Evolutionary conservation across 1,140 invertebrate genomes (phyloP), one percentile per base, ranked within the genome.

Genomic region (Brachionus koreanus): DNA sequence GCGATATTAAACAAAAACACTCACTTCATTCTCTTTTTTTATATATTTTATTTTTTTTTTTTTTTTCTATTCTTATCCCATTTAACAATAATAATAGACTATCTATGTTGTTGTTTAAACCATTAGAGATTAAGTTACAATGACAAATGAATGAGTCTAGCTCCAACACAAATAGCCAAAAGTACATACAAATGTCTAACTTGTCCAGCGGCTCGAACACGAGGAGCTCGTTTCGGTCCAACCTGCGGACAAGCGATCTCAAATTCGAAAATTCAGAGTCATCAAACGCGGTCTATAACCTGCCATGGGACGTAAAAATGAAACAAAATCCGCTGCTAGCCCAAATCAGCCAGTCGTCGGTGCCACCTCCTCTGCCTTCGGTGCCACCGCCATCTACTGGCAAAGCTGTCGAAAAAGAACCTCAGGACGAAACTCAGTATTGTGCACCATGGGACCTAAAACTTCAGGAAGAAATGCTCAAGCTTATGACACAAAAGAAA

Each of bases 361-460:
- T 46, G 33, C 69, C 69, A 10, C 69, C 69, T n/a, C 69, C 69
- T 5, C 10, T 69, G 37, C 35, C 76, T 25, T 46, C 69, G 0
- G 69, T 74, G 33, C 69, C 69, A 4, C 69, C 69, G 9, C 69
- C 69, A 9, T 37, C 29, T 0, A 69, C 35, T 3, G 39, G 42
- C 39, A 77, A 77, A n/a, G 16, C 35, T 10, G 7, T 52, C n/a
- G 76, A 61, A 2, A n/a, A 33, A 9, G 46, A 79, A 33, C 49
- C 49, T 0, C 39, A 29, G 19, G 79, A 82, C 43, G 79, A 82
- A n/a, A 67, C 25, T n/a, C 57, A 65, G 39, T 82, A 82, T 42
- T 82, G 82, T 57, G 57, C 82, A 10, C 82, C 82, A 19, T 82
- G 82, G 82, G 82, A 82, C 33, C 16, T 82, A 7, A 72, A 75